These are phyloP conservation scores for Heterocephalus glaber DNA, from an alignment of 2,113 vertebrate genomes.

Conservation along the genomic window DNA sequence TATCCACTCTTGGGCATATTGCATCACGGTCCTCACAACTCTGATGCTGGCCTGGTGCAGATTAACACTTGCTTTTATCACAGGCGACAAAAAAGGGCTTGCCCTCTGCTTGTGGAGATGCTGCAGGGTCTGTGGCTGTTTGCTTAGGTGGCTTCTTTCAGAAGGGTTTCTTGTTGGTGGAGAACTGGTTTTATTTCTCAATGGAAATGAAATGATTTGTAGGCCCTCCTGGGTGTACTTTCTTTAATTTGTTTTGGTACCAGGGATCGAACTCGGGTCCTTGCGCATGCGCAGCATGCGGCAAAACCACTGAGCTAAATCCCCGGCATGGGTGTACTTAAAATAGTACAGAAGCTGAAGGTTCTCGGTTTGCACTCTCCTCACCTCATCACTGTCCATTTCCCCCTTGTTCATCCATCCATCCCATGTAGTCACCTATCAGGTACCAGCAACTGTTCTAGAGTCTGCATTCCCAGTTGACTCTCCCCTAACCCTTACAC, in stretches of 20 bases:
- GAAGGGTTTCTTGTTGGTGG: background rate
- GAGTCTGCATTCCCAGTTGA: background rate
- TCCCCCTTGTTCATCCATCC: background rate
- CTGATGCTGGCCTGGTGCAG: background rate
- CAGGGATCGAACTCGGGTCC: no score
- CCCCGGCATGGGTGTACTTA: no score
- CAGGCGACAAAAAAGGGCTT: constrained; percentile 12
- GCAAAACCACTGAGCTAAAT: no score
- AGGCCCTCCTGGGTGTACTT: background rate
- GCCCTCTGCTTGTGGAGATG: background rate
- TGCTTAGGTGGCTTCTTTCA: background rate
- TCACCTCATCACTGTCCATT: background rate
- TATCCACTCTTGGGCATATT: background rate
- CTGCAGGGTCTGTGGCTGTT: background rate
- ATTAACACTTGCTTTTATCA: constrained; percentile 57
- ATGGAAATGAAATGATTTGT: background rate
- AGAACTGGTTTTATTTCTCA: constrained; percentile 43
- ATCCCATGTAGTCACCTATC: background rate
- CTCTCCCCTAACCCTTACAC: background rate
- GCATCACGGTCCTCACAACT: background rate
- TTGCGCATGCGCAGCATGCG: no score
- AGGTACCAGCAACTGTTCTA: background rate
- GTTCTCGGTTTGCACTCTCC: background rate
- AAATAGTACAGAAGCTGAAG: background rate
- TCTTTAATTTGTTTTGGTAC: no score